Evolutionary conservation across 2,888 invertebrate species (phyloP).

Genomic region (Drosophila affinis): DNA sequence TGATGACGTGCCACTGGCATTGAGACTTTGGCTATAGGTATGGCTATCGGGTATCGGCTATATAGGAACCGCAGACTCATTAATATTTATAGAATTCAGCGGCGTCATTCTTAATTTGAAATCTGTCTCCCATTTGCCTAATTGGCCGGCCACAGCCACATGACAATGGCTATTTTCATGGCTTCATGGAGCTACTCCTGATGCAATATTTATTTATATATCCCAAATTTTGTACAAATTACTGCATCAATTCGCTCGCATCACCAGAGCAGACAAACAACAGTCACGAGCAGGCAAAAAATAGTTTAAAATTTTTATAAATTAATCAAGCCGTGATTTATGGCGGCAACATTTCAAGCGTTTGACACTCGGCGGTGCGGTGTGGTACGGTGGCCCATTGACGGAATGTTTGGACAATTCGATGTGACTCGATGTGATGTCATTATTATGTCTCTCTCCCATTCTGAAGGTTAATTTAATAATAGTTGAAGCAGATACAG

Average conservation of each 20-base stretch:
- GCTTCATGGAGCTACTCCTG: conserved; percentile 28
- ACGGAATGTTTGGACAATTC: conserved; percentile 34
- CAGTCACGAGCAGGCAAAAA: conserved; percentile 45
- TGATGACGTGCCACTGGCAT: conserved; percentile 66
- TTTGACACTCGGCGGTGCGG: conserved; percentile 45
- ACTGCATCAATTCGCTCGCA: conserved; percentile 22
- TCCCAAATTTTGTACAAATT: conserved; percentile 28
- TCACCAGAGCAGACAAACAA: conserved; percentile 39
- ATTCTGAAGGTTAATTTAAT: conserved; percentile 78
- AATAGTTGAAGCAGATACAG: conserved; percentile 53
- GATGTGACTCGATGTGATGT: conserved; percentile 60
- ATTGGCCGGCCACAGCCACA: conserved; percentile 49
- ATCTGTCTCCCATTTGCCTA: conserved; percentile 71
- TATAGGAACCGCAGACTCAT: conserved; percentile 30
- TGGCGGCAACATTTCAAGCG: conserved; percentile 63
- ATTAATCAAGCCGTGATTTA: conserved; percentile 78
- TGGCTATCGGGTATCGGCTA: not conserved
- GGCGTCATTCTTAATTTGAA: conserved; percentile 60
- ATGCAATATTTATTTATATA: conserved; percentile 44
- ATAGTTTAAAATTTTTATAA: conserved; percentile 53
- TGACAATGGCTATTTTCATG: conserved; percentile 26
- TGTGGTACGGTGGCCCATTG: conserved; percentile 15
- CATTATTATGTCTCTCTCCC: conserved; percentile 58
- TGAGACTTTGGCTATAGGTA: conserved; percentile 41
- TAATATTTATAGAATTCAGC: conserved; percentile 49